phyloP scores from a whole-genome alignment of 2,113 vertebrate genomes.

The Pelusios castaneus region DNA sequence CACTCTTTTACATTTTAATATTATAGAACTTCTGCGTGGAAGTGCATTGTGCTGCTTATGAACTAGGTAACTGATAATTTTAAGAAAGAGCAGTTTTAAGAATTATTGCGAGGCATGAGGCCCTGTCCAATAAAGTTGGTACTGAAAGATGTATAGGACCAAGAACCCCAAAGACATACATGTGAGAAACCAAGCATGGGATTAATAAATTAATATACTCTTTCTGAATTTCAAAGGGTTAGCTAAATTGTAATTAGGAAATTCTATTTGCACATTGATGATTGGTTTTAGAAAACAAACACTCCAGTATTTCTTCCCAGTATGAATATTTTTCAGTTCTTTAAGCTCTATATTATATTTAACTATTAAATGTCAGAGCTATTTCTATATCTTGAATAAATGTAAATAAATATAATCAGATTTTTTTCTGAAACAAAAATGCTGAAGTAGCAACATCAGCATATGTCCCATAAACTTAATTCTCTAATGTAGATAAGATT shows the following conservation, averaged over 20 bases:
- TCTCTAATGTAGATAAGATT: neutral
- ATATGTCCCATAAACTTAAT: neutral
- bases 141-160: neutral
- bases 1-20: neutral
- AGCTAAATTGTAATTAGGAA: neutral
- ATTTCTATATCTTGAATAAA: neutral
- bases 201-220: neutral
- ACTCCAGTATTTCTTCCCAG: neutral
- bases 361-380: neutral
- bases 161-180: slow-evolving; percentile 8
- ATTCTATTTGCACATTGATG: neutral
- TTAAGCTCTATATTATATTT: neutral
- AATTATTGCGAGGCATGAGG: fast-evolving
- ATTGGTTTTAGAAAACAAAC: neutral
- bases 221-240: neutral
- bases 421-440: neutral
- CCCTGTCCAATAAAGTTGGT: neutral
- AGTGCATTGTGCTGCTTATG: neutral
- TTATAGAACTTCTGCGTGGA: neutral
- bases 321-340: neutral
- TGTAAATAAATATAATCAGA: neutral
- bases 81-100: neutral
- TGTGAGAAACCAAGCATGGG: neutral
- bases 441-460: neutral
- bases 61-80: neutral